Percentiles rank a stretch among this genome's conserved stretches.
phyloP scores from a whole-genome alignment of 64 coral and sea anemone species.

The Platygyra sinensis region DNA sequence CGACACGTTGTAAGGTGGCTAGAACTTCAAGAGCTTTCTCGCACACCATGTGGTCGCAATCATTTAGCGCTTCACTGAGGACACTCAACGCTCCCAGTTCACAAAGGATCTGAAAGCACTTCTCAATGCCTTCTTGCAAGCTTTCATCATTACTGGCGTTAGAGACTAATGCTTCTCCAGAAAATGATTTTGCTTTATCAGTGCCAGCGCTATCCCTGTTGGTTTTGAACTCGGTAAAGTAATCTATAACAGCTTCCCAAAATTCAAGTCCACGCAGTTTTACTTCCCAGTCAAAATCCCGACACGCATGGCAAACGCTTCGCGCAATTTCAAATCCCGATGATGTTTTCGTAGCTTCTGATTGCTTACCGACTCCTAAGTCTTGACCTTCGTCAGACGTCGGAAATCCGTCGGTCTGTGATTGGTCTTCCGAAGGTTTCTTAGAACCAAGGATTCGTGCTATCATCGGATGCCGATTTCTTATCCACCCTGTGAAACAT shows the following conservation, averaged over 20 bases:
- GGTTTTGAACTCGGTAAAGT: neutral
- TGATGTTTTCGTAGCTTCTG: neutral
- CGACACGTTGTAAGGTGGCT: slow-evolving; percentile 24
- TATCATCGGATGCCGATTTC: slow-evolving; percentile 62
- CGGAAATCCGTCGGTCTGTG: neutral
- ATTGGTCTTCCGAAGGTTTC: neutral
- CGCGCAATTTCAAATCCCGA: neutral
- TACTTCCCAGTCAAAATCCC: slow-evolving; percentile 96
- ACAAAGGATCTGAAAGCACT: slow-evolving; percentile 4
- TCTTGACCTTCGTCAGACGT: neutral
- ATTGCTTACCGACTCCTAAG: neutral
- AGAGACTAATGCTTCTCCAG: neutral
- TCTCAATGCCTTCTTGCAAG: neutral
- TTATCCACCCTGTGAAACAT: slow-evolving; percentile 58
- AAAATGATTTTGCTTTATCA: neutral
- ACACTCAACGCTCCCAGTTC: slow-evolving; percentile 49
- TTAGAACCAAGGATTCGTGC: neutral
- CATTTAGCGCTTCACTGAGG: slow-evolving; percentile 49
- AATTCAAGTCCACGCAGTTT: slow-evolving; percentile 79
- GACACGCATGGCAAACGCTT: slow-evolving; percentile 48
- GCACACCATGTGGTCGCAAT: slow-evolving; percentile 83
- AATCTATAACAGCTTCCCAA: slow-evolving; percentile 48
- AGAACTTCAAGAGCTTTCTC: slow-evolving; percentile 69
- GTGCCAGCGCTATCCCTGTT: neutral
- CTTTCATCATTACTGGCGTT: neutral